phyloP scores from a whole-genome alignment of 2,888 invertebrate species.

The Cordilura impudica region DNA sequence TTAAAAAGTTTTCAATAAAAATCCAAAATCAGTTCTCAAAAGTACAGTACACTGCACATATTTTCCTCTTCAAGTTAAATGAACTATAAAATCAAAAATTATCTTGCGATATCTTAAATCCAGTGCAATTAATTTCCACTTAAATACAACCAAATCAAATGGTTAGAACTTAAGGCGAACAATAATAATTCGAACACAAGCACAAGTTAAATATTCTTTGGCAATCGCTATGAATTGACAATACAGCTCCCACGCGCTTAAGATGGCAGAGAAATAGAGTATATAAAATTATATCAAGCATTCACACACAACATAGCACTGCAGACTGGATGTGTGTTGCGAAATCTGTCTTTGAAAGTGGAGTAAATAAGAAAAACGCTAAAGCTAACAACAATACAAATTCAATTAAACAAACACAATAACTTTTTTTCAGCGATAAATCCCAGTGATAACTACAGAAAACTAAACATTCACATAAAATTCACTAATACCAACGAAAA shows the following conservation, averaged over 20 bases:
- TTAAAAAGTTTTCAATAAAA: no score
- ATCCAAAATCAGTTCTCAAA: no score
- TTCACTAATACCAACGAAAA: slow-evolving; percentile 34
- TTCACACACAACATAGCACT: slow-evolving; percentile 13
- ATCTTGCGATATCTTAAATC: neutral
- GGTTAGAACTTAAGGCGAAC: neutral
- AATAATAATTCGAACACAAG: neutral
- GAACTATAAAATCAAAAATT: neutral
- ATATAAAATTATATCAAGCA: slow-evolving; percentile 52
- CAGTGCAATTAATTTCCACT: neutral
- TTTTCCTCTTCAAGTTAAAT: no score
- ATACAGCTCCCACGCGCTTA: slow-evolving; percentile 35
- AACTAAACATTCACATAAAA: slow-evolving; percentile 68
- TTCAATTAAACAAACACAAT: slow-evolving; percentile 78
- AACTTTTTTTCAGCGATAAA: slow-evolving; percentile 72
- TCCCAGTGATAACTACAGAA: slow-evolving; percentile 72
- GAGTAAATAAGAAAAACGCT: slow-evolving; percentile 41
- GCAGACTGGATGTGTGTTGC: neutral
- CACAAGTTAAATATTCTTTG: neutral
- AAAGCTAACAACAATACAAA: slow-evolving; percentile 71
- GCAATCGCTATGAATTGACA: neutral
- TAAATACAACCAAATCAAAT: neutral
- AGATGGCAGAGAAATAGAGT: slow-evolving; percentile 42
- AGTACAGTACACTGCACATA: no score
- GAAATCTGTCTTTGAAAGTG: neutral